Conservation (phyloP, 2,797 vertebrate species). For the Siniperca scherzeri region DNA sequence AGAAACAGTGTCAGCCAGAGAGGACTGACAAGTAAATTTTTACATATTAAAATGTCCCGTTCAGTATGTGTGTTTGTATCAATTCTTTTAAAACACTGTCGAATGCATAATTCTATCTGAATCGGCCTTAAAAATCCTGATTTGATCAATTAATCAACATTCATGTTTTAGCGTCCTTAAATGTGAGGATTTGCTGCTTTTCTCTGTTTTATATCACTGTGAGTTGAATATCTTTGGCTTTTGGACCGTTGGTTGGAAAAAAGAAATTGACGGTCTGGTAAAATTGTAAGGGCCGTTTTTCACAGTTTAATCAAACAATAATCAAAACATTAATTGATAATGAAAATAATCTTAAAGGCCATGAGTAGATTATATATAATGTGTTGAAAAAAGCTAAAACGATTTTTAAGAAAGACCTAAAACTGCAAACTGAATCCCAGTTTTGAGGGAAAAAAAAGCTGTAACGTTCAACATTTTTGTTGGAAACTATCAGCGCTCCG, state of each 20-base stretch:
- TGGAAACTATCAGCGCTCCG: background rate
- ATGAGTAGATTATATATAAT: background rate
- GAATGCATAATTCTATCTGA: background rate
- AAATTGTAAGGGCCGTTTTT: too few species aligned
- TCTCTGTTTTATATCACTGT: too few species aligned
- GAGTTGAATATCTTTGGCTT: too few species aligned
- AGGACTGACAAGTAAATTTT: too few species aligned
- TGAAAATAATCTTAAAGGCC: background rate
- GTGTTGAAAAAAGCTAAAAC: background rate
- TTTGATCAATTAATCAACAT: too few species aligned
- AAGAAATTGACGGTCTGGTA: too few species aligned
- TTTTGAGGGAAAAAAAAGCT: background rate
- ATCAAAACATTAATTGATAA: background rate
- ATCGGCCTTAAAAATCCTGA: background rate
- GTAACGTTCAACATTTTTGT: constrained; percentile 5
- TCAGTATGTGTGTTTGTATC: background rate
- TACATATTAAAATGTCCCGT: background rate
- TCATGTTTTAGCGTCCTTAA: too few species aligned
- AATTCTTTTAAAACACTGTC: background rate
- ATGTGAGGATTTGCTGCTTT: too few species aligned
- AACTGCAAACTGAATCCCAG: background rate
- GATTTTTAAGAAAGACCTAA: background rate
- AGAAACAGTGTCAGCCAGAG: too few species aligned
- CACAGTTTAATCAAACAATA: too few species aligned
- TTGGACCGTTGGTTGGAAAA: too few species aligned